A percentile compares a stretch with the other conserved stretches of the same genome.
These are phyloP conservation scores for Streblospio benedicti DNA, from an alignment of 1,140 invertebrate genomes.

Conservation along the genomic window DNA sequence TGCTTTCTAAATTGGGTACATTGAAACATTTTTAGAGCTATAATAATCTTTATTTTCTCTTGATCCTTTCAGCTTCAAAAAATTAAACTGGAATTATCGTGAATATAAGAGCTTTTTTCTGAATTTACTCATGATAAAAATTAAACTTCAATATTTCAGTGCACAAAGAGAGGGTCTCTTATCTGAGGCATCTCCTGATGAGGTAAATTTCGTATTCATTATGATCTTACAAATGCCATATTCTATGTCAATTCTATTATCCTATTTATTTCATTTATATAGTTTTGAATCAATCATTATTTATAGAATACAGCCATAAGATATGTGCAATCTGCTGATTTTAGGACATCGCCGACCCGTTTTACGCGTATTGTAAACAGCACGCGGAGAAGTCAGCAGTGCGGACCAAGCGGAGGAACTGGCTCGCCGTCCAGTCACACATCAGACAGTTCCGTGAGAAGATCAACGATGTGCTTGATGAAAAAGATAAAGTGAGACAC, in stretches of 20 bases:
- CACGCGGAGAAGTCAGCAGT: slow-evolving; percentile 47
- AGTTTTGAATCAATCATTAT: too few species aligned
- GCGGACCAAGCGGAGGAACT: slow-evolving; percentile 64
- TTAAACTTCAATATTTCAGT: too few species aligned
- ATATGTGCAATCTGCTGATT: too few species aligned
- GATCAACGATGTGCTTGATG: slow-evolving; percentile 41
- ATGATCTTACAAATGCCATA: slow-evolving; percentile 1
- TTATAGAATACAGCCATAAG: too few species aligned
- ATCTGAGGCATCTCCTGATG: slow-evolving; percentile 85
- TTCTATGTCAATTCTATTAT: background rate
- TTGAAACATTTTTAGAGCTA: too few species aligned
- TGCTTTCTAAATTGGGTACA: too few species aligned
- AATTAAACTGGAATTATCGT: too few species aligned
- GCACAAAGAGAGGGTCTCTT: slow-evolving; percentile 85
- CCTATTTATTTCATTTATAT: background rate
- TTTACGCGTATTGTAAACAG: slow-evolving; percentile 90
- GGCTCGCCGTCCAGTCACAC: slow-evolving; percentile 74
- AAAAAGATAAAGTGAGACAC: slow-evolving; percentile 40
- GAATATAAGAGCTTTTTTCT: too few species aligned
- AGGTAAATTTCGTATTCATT: slow-evolving; percentile 50
- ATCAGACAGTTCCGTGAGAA: slow-evolving; percentile 58
- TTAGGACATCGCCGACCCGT: slow-evolving; percentile 84
- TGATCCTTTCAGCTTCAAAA: too few species aligned
- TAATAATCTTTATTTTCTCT: too few species aligned
- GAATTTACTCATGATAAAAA: too few species aligned